Evolutionary conservation across 2,113 vertebrate species (phyloP), one percentile per base, ranked within the genome.

Genomic region (Pangasianodon hypophthalmus): DNA sequence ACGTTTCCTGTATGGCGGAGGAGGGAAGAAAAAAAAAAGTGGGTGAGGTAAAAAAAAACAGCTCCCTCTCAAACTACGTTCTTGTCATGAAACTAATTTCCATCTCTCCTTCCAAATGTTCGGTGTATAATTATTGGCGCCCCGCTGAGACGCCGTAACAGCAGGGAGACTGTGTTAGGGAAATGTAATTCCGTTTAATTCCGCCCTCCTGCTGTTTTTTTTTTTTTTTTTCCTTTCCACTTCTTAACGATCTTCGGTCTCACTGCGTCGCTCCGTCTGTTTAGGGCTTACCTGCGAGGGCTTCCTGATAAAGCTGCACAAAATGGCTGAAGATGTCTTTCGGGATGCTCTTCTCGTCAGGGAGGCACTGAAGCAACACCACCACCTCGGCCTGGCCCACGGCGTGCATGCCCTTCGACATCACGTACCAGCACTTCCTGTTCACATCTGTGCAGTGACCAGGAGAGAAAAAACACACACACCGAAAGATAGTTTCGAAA

Each of bases 391-490:
- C 96, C 92, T 99, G 98, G 81, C 98, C 98, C 85, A 99, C 98
- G 0, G 98, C 98, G 67, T 99, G 98, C 98, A 99, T 99, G 90
- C 98, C 98, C 80, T 99, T 99, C 0, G 98, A 99, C 84, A 97
- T 98, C 93, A 99, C 96, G 88, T 98, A 99, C 98, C 98, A 99
- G 94, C 98, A 99, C 93, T 98, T 99, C 93, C 98, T 96, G 96
- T 99, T 99, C 87, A 99, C 98, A 92, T 99, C 98, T 99, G 95
- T 0, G 16, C n/a, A 73, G 73, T 32, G 48, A 90, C 21, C n/a
- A 2, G 29, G 67, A 29, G 88, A 24, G 32, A 50, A 48, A 82
- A 84, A 11, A 7, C 37, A 37, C 37, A 37, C 37, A 37, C 37
- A 37, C 37, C 2, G 52, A 14, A 13, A 67, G 82, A 62, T 10